These are phyloP conservation scores for Neopelma chrysocephalum DNA, from an alignment of 2,797 vertebrate species.

Conservation along the genomic window DNA sequence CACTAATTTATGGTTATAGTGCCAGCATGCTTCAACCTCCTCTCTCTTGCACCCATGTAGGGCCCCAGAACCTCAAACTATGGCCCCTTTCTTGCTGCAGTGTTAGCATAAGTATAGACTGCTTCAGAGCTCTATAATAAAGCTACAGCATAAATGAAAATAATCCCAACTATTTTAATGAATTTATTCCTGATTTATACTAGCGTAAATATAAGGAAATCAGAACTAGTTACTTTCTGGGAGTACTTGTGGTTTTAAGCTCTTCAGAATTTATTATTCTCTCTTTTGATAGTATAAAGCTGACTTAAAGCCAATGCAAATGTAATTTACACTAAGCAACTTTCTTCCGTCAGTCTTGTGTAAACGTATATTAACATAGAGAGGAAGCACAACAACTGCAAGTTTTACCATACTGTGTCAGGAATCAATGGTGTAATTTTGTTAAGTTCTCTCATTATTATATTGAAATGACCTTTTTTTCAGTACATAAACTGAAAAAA, in stretches of 20 bases:
- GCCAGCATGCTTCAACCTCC: neutral
- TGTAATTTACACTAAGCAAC: conserved; percentile 47
- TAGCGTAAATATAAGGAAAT: neutral
- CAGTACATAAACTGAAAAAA: neutral
- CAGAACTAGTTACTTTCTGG: neutral
- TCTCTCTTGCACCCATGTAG: neutral
- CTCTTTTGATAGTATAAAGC: neutral
- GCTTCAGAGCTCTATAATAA: neutral
- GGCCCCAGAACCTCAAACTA: neutral
- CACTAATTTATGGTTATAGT: neutral
- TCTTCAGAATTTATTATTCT: conserved; percentile 22
- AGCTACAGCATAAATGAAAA: neutral
- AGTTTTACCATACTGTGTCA: neutral
- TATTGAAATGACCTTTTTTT: neutral
- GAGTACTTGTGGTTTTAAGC: neutral
- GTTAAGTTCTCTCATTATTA: neutral
- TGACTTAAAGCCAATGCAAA: conserved; percentile 45
- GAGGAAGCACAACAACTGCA: neutral
- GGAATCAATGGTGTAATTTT: neutral
- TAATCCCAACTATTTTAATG: neutral
- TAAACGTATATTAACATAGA: neutral
- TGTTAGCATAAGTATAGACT: neutral
- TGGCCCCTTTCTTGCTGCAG: neutral
- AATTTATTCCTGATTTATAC: neutral
- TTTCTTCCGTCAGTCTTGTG: conserved; percentile 23